Evolutionary conservation across 2,888 invertebrate species (phyloP).

Genomic region (Phymatocera aterrima): DNA sequence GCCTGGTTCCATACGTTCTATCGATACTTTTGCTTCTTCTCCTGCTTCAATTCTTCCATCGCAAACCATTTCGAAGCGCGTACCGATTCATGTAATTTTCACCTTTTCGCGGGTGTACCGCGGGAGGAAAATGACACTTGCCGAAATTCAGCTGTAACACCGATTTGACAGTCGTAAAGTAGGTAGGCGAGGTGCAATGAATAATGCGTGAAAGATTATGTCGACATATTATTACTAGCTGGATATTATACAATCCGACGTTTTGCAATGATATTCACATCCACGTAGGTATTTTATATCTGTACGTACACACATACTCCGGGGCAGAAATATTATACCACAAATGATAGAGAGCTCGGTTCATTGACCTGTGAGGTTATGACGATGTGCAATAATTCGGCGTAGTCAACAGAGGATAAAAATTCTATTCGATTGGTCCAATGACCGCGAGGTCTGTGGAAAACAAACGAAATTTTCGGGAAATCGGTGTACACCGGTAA

Average conservation of each 20-base stretch:
- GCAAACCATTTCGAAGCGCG: too few relatives aligned
- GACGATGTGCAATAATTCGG: conserved; percentile 17
- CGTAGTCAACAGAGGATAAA: conserved; percentile 10
- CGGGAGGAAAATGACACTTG: background rate
- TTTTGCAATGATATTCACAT: background rate
- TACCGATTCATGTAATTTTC: too few relatives aligned
- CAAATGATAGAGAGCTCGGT: conserved; percentile 3
- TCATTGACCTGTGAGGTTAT: conserved; percentile 8
- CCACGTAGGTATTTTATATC: background rate
- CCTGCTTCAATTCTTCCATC: too few relatives aligned
- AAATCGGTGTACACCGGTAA: too few relatives aligned
- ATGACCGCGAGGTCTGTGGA: background rate
- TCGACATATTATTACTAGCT: background rate
- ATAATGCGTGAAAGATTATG: too few relatives aligned
- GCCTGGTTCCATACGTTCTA: too few relatives aligned
- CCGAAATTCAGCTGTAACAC: background rate
- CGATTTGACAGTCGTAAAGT: background rate
- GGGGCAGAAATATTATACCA: background rate
- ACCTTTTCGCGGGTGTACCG: too few relatives aligned
- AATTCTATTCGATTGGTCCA: background rate
- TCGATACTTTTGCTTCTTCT: too few relatives aligned
- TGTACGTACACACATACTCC: background rate
- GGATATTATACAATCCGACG: conserved; percentile 4
- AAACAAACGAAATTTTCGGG: conserved; percentile 14
- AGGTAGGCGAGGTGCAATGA: too few relatives aligned